These are phyloP conservation scores for Vimba vimba DNA, from an alignment of 2,113 vertebrate species.

Conservation along the genomic window DNA sequence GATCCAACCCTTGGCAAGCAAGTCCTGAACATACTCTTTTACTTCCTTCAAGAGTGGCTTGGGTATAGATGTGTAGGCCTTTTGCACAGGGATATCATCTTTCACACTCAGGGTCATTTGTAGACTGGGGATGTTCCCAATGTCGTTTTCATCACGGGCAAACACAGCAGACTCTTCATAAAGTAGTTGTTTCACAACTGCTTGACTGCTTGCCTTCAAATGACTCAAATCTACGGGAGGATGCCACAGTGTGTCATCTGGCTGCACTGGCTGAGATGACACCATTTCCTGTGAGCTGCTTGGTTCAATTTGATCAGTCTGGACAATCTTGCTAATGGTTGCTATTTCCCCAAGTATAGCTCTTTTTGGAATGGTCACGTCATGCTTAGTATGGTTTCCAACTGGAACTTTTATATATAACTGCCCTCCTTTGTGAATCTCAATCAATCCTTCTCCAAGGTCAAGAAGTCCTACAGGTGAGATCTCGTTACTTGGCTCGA, in stretches of 20 bases:
- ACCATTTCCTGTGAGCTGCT: background rate
- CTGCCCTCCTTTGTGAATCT: background rate
- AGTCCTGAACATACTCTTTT: no score
- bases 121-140: no score
- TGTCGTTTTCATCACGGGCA: no score
- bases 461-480: background rate
- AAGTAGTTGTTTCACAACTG: no score
- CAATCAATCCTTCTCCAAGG: background rate
- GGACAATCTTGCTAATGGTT: background rate
- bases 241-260: background rate
- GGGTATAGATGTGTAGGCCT: no score
- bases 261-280: background rate
- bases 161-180: no score
- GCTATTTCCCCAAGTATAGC: background rate
- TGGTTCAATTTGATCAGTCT: background rate
- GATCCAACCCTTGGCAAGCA: no score
- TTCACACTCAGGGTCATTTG: no score
- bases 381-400: background rate
- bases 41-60: no score
- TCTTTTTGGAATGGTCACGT: background rate
- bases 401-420: background rate
- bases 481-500: background rate
- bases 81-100: no score
- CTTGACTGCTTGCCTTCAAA: no score
- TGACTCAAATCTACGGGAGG: no score